phyloP scores from a whole-genome alignment of 2,888 invertebrate species.

The Candidula unifasciata region DNA sequence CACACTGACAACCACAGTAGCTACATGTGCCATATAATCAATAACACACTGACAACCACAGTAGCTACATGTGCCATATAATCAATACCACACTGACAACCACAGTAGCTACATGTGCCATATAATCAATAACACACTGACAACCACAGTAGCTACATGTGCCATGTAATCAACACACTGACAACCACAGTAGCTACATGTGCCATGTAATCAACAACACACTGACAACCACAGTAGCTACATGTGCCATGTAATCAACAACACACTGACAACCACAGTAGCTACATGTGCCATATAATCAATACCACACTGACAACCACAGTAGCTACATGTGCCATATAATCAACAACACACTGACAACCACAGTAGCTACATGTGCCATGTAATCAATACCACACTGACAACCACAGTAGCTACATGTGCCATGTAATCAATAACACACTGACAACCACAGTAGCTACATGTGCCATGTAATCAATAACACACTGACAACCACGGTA shows the following conservation, averaged over 20 bases:
- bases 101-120: not conserved
- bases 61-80: too few relatives aligned
- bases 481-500: not conserved
- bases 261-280: not conserved
- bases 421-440: not conserved
- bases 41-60: too few relatives aligned
- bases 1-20: too few relatives aligned
- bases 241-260: not conserved
- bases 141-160: not conserved
- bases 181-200: not conserved
- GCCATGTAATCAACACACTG: not conserved
- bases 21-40: too few relatives aligned
- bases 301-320: not conserved
- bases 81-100: not conserved
- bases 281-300: not conserved
- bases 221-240: not conserved
- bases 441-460: not conserved
- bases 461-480: not conserved
- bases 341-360: not conserved
- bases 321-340: not conserved
- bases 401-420: too few relatives aligned
- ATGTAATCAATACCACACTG: not conserved
- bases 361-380: not conserved
- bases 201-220: not conserved
- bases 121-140: not conserved